Percentiles rank a stretch among this genome's conserved stretches.
phyloP scores from a whole-genome alignment of 2,888 invertebrate species.

The Noctua janthe region DNA sequence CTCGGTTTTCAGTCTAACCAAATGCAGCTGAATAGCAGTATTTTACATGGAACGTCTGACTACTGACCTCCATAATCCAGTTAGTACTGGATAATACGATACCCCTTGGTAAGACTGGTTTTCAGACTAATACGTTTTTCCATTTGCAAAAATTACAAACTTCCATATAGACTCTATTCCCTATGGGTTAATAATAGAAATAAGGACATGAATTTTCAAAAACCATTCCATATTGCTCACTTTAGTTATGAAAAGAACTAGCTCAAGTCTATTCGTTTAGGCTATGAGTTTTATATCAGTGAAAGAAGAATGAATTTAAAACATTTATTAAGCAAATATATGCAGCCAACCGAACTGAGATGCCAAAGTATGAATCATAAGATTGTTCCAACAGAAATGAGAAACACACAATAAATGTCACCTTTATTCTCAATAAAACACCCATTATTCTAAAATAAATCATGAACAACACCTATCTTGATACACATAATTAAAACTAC shows the following conservation, averaged over 20 bases:
- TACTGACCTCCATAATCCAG: too few relatives aligned
- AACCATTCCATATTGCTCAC: not conserved
- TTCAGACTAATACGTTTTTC: too few relatives aligned
- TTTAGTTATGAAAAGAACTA: not conserved
- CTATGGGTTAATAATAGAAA: not conserved
- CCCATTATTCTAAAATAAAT: conserved; percentile 1
- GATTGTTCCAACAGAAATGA: conserved; percentile 26
- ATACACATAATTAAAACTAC: conserved; percentile 53
- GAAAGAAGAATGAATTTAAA: not conserved
- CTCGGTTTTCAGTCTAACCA: too few relatives aligned
- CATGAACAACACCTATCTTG: not conserved
- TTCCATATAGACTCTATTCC: not conserved
- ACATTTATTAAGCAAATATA: not conserved
- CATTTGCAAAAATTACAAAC: not conserved
- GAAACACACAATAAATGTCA: conserved; percentile 17
- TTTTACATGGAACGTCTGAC: too few relatives aligned
- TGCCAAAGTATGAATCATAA: conserved; percentile 12
- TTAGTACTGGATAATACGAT: too few relatives aligned
- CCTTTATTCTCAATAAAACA: conserved; percentile 38
- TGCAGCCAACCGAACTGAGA: not conserved
- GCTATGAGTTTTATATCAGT: not conserved
- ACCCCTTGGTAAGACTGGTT: too few relatives aligned
- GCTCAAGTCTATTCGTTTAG: not conserved
- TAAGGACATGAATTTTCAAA: not conserved
- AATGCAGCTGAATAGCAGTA: too few relatives aligned